Conservation (phyloP, 2,113 vertebrate species). For the Upupa epops region DNA sequence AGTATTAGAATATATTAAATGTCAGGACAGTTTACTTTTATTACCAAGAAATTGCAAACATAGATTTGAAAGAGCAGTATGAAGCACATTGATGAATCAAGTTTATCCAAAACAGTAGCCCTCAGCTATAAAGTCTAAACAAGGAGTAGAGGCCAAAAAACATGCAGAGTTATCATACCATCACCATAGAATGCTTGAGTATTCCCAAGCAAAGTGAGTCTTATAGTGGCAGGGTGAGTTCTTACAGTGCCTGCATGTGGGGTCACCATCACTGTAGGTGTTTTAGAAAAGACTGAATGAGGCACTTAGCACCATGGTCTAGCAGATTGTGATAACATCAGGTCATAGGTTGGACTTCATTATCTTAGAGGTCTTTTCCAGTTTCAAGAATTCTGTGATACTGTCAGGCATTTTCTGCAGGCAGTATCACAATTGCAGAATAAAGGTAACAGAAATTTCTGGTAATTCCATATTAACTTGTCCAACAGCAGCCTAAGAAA, state of each 20-base stretch:
- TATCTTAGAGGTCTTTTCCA: no score
- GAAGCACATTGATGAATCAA: neutral
- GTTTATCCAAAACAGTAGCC: neutral
- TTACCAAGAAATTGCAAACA: neutral
- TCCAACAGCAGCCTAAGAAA: neutral
- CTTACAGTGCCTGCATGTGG: neutral
- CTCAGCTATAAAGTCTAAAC: neutral
- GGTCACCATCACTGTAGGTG: no score
- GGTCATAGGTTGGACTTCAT: no score
- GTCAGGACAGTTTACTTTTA: neutral
- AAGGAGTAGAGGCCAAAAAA: neutral
- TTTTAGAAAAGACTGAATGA: no score
- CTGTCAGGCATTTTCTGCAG: neutral
- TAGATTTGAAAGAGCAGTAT: neutral
- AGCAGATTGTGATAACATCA: no score
- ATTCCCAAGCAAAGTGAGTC: neutral
- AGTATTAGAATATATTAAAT: neutral
- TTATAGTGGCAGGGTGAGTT: neutral
- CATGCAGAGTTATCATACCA: accelerated
- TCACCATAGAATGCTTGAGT: neutral
- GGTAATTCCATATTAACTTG: neutral
- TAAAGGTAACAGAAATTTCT: neutral
- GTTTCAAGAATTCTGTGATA: no score
- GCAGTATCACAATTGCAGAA: neutral
- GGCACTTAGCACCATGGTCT: no score